These are phyloP conservation scores for Callorhinus ursinus DNA, from an alignment of 2,113 vertebrate species.

Conservation along the genomic window DNA sequence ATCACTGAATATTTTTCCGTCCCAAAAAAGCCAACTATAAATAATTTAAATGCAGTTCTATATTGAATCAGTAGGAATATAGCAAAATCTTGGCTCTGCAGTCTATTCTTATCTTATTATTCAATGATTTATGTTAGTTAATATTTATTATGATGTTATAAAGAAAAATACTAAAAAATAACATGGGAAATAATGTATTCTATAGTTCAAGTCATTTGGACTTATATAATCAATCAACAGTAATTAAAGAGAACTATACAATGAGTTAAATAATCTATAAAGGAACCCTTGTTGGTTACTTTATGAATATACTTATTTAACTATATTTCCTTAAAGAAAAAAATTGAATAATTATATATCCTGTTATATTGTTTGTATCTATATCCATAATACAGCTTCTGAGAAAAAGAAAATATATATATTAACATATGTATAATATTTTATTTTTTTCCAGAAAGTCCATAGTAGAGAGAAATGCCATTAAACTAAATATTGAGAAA, in stretches of 20 bases:
- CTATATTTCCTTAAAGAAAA: background rate
- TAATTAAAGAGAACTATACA: background rate
- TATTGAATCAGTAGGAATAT: background rate
- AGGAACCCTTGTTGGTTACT: background rate
- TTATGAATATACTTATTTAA: background rate
- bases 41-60: background rate
- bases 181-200: background rate
- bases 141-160: background rate
- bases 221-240: background rate
- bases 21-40: background rate
- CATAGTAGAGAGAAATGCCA: background rate
- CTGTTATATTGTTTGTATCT: background rate
- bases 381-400: background rate
- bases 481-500: background rate
- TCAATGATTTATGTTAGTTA: background rate
- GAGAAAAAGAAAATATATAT: background rate
- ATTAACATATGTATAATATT: background rate
- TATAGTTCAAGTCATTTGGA: background rate
- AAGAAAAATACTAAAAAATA: background rate
- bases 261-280: background rate
- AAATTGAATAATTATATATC: background rate
- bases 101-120: background rate
- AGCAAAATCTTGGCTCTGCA: background rate
- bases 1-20: background rate
- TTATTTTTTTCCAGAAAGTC: background rate